Conservation (phyloP, 2,888 invertebrate species). For the Himalopsyche anomala region DNA sequence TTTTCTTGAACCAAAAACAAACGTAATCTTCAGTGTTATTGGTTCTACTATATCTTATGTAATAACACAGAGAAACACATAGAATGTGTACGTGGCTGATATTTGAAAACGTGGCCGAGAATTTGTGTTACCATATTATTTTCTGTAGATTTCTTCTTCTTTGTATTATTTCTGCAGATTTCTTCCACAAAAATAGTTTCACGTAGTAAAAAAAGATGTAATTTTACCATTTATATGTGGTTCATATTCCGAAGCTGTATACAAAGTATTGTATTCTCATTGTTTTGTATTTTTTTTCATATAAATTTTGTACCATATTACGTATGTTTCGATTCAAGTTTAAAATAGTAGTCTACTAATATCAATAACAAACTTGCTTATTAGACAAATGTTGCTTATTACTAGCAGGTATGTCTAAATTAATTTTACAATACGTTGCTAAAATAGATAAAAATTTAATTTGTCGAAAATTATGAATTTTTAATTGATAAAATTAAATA, state of each 20-base stretch:
- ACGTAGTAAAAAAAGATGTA: constrained; percentile 37
- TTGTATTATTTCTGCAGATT: constrained; percentile 44
- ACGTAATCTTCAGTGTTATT: constrained; percentile 62
- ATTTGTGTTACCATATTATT: constrained; percentile 66
- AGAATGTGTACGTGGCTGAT: constrained; percentile 66
- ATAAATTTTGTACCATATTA: neutral
- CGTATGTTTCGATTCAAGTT: neutral
- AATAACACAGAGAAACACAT: constrained; percentile 65
- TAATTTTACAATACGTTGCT: too few relatives aligned
- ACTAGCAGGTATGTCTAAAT: too few relatives aligned
- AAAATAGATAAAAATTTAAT: too few relatives aligned
- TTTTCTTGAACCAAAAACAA: constrained; percentile 55
- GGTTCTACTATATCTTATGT: constrained; percentile 65
- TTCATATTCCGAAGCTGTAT: constrained; percentile 21
- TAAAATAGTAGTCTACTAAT: too few relatives aligned
- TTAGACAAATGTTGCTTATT: too few relatives aligned
- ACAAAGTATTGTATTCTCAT: constrained; percentile 24
- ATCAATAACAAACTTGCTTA: too few relatives aligned
- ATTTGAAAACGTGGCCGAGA: constrained; percentile 66
- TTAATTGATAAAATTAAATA: too few relatives aligned
- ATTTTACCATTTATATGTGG: constrained; percentile 35
- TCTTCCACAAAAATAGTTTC: constrained; percentile 41
- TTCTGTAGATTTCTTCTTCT: constrained; percentile 54
- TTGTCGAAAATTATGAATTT: too few relatives aligned
- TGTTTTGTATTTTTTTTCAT: neutral